Evolutionary conservation across 2,113 vertebrate genomes (phyloP), one percentile per base, ranked within the genome.

Genomic region (Bombycilla garrulus): DNA sequence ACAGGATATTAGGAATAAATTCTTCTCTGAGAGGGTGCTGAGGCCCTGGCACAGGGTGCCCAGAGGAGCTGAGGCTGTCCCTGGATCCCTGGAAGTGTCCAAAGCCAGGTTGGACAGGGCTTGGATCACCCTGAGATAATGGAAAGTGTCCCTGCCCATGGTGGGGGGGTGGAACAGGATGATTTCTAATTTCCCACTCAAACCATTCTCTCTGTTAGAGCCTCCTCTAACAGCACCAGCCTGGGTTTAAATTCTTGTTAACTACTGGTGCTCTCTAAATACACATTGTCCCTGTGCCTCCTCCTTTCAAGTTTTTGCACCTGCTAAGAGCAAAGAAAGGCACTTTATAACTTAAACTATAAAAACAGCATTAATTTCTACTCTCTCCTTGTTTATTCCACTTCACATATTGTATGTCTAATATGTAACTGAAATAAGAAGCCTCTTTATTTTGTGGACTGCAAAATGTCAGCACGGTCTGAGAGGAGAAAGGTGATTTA

Each of bases 11-110:
- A 3, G 10, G 24, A 15, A 15, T 20, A 17, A 67, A 40, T 45
- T 7, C 1, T 35, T 14, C 16, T 11, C n/a, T 60, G 20, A 21
- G 45, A 40, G 24, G 4, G 1, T 21, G 28, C 9, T 0, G 0
- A 47, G 5, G 3, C 6, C 35, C 42, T 48, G 48, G 50, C 14
- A 50, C 18, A 74, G 51, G 12, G 1, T 66, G 0, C 9, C 38
- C 69, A 60, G 44, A 66, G 45, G 0, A 67, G 38, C 53, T 67
- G 45, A 40, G 70, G n/a, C 9, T 61, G 29, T 14, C 24, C 24
- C 47, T 86, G 62, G 26, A 76, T 67, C 40, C n/a, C 24, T 82
- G 45, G 24, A 1, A 61, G 17, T 31, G 25, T 1, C 40, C 62
- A 54, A 69, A 21, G 14, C 29, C 61, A 40, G 24, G 9, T 0